A percentile compares a stretch with the other conserved stretches of the same genome.
Conservation (phyloP, 2,888 invertebrate genomes). For the Cheilosia impressa region DNA sequence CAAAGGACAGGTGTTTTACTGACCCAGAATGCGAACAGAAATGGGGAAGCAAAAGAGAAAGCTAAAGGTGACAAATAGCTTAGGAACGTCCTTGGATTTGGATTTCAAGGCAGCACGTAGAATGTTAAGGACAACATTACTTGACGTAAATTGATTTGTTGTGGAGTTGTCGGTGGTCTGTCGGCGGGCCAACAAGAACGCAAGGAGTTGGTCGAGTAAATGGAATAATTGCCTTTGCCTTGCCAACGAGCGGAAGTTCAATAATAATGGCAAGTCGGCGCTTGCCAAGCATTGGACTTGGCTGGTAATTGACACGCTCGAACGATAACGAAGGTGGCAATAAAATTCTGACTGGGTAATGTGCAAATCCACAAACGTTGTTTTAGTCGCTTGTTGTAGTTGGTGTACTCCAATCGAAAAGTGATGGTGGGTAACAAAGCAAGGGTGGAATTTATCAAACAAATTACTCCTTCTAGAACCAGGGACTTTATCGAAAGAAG, state of each 20-base stretch:
- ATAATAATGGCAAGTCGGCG: slow-evolving; percentile 35
- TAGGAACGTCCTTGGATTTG: slow-evolving; percentile 60
- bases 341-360: slow-evolving; percentile 18
- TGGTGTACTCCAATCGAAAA: neutral
- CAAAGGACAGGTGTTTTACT: slow-evolving; percentile 19
- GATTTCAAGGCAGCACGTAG: slow-evolving; percentile 31
- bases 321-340: slow-evolving; percentile 11
- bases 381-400: neutral
- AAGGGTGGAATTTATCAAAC: neutral
- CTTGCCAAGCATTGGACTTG: slow-evolving; percentile 23
- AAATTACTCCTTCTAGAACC: too few species aligned
- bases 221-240: slow-evolving; percentile 55
- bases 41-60: slow-evolving; percentile 12
- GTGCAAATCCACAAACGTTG: slow-evolving; percentile 7
- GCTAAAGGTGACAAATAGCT: slow-evolving; percentile 64
- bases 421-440: neutral
- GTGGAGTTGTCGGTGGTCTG: slow-evolving; percentile 10
- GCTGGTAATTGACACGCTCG: slow-evolving; percentile 25
- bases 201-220: slow-evolving; percentile 15
- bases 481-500: too few species aligned
- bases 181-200: neutral
- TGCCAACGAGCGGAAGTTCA: slow-evolving; percentile 48
- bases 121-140: slow-evolving; percentile 50
- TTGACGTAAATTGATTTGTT: slow-evolving; percentile 54
- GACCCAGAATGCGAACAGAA: neutral